These are phyloP conservation scores for Drosophila auraria DNA, from an alignment of 1,140 invertebrate genomes.

Conservation along the genomic window DNA sequence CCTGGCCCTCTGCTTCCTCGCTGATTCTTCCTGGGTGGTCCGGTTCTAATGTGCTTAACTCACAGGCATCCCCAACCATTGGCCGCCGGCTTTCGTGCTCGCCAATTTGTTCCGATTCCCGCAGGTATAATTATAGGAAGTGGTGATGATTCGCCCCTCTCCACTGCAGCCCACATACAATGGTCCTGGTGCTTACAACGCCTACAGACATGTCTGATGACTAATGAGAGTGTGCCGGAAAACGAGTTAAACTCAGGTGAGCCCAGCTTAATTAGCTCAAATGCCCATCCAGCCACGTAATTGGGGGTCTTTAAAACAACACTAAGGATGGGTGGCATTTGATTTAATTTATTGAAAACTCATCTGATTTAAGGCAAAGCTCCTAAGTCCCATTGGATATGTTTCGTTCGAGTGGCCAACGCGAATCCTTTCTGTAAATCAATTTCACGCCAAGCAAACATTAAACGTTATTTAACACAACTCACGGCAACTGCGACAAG, in stretches of 20 bases:
- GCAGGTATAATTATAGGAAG: conserved; percentile 76
- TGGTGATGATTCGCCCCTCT: conserved; percentile 20
- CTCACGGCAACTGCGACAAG: conserved; percentile 64
- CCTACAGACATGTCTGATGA: conserved; percentile 55
- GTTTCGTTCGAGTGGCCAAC: conserved; percentile 6
- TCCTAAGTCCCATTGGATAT: conserved; percentile 4
- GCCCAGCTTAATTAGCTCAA: conserved; percentile 72
- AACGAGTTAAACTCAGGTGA: conserved; percentile 61
- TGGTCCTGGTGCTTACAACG: conserved; percentile 43
- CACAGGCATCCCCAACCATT: conserved; percentile 40
- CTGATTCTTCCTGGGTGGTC: conserved; percentile 27
- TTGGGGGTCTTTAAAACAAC: conserved; percentile 43
- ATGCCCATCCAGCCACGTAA: conserved; percentile 51
- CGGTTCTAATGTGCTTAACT: conserved; percentile 46
- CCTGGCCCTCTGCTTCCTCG: conserved; percentile 15
- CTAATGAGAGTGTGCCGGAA: conserved; percentile 39
- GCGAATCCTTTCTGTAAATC: conserved; percentile 60
- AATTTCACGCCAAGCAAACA: conserved; percentile 80
- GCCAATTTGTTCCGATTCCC: conserved; percentile 69
- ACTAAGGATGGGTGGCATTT: conserved; percentile 11
- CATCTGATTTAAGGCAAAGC: conserved; percentile 1
- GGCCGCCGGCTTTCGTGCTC: conserved; percentile 28
- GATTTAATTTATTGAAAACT: conserved; percentile 31
- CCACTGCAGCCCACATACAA: neutral
- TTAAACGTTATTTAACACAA: conserved; percentile 80